Base-by-base conservation (phyloP, 2,888 invertebrate species). In the Vannuccia rotundouncinata region DNA sequence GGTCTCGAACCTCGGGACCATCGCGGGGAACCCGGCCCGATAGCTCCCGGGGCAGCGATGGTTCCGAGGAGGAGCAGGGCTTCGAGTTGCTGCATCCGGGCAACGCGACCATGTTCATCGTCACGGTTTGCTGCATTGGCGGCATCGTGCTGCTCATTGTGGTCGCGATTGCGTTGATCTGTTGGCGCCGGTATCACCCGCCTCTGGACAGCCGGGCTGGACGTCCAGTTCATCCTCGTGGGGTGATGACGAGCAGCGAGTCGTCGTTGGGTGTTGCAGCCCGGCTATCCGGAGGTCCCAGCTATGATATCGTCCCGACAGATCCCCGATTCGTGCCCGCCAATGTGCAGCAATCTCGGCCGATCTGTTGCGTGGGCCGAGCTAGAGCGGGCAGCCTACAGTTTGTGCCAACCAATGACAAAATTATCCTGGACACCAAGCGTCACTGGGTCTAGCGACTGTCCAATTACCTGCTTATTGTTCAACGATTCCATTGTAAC, bases 291-390 rank as follows among this genome's bases (percentile, higher is more conserved):
- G 66, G 66, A 22, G 22, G 66, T 66, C 66, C 22, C 22, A 66
- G 66, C 25, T 66, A 66, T 66, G 66, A 66, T 27, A 66, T 66
- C 25, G 66, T 66, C 2, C n/a, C n/a, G n/a, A n/a, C n/a, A n/a
- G n/a, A n/a, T n/a, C n/a, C n/a, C n/a, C n/a, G n/a, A n/a, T n/a
- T n/a, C n/a, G n/a, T n/a, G n/a, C n/a, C n/a, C n/a, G n/a, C n/a
- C n/a, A n/a, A n/a, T 66, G 66, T 17, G 2, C 22, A 5, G 17
- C 66, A 66, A n/a, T 27, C 5, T 2, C 10, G 10, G 22, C 66
- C 10, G 5, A 66, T 66, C 5, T 66, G 66, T 66, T 66, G 66
- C 22, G 66, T 66, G 22, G 66, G 66, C 2, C 2, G 66, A 2
- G 25, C 10, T 66, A 66, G 66, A 27, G 22, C 66, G 66, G 66